These are phyloP conservation scores for Halcyon malimbica DNA, from an alignment of 2,113 vertebrate species.

Conservation along the genomic window DNA sequence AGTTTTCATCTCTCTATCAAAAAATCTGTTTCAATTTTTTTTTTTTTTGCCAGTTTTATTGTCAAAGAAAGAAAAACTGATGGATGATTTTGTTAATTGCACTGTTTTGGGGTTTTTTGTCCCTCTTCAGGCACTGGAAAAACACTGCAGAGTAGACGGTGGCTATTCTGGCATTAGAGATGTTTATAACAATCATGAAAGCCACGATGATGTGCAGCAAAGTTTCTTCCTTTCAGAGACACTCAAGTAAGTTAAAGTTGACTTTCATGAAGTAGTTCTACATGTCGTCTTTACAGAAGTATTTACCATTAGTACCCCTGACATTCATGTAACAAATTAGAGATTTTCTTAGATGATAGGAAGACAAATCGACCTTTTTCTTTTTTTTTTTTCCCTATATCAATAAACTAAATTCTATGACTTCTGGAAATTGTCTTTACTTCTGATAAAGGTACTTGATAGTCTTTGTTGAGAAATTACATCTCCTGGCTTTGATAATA, in stretches of 20 bases:
- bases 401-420: not conserved
- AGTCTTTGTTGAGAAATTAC: not conserved
- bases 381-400: not conserved
- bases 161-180: slow-evolving; percentile 94
- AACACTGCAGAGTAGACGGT: slow-evolving; percentile 87
- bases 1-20: not conserved
- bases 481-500: not conserved
- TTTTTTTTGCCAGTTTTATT: not conserved
- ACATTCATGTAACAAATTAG: not conserved
- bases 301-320: not conserved
- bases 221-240: slow-evolving; percentile 98
- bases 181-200: slow-evolving; percentile 85
- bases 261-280: not conserved
- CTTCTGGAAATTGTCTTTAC: not conserved
- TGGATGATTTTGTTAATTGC: not conserved
- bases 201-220: slow-evolving; percentile 94
- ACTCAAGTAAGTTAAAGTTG: slow-evolving; percentile 87
- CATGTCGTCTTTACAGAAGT: not conserved
- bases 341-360: not conserved
- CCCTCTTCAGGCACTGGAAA: slow-evolving; percentile 86
- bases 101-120: not conserved
- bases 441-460: not conserved
- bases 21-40: not conserved
- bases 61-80: not conserved
- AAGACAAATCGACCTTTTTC: not conserved